Evolutionary conservation across 1,140 invertebrate genomes (phyloP).

Genomic region (Steinernema feltiae): DNA sequence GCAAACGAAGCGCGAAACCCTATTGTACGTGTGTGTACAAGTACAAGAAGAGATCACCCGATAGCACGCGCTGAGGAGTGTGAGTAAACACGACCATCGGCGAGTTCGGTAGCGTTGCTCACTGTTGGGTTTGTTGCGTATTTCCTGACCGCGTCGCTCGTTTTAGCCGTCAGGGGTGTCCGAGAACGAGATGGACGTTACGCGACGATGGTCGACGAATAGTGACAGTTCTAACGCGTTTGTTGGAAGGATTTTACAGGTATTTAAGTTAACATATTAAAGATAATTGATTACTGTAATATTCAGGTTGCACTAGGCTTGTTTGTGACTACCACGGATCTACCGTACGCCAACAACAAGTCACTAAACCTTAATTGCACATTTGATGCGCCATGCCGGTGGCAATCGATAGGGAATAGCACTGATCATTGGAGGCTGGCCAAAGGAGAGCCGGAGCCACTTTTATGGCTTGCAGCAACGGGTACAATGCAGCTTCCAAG

Average conservation of each 20-base stretch:
- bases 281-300: background rate
- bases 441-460: conserved; percentile 48
- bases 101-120: background rate
- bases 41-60: background rate
- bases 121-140: background rate
- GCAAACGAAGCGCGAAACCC: background rate
- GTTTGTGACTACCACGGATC: conserved; percentile 52
- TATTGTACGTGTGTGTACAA: conserved; percentile 4
- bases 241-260: conserved; percentile 46
- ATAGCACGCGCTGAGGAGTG: background rate
- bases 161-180: background rate
- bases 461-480: conserved; percentile 56
- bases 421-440: conserved; percentile 49
- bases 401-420: conserved; percentile 35
- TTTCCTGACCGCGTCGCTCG: background rate
- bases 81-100: background rate
- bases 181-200: background rate
- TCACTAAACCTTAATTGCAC: conserved; percentile 46
- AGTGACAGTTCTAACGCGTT: conserved; percentile 27
- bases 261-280: conserved; percentile 20
- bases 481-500: conserved; percentile 55
- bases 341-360: conserved; percentile 36
- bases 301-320: conserved; percentile 48
- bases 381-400: conserved; percentile 49
- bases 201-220: background rate